These are phyloP conservation scores for Pituophis catenifer DNA, from an alignment of 2,113 vertebrate genomes.

Conservation along the genomic window DNA sequence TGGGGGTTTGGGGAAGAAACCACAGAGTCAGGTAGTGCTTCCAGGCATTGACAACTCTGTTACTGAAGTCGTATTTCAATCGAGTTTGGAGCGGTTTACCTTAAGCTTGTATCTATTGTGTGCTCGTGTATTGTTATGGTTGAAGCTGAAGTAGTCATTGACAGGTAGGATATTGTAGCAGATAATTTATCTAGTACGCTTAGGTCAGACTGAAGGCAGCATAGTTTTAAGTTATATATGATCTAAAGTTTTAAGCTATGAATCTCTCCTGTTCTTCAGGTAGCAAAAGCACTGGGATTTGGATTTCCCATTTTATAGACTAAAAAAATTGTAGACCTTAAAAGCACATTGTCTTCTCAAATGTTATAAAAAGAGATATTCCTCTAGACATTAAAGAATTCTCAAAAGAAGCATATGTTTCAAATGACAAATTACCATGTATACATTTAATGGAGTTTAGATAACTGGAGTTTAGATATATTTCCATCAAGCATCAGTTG, in stretches of 20 bases:
- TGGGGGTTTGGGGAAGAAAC: too few relatives aligned
- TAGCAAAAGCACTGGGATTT: background rate
- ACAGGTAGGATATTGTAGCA: too few relatives aligned
- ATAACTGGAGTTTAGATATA: background rate
- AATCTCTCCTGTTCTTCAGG: background rate
- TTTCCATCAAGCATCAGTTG: background rate
- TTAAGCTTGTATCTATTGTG: too few relatives aligned
- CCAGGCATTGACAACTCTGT: too few relatives aligned
- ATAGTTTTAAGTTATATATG: too few relatives aligned
- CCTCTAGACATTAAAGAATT: background rate
- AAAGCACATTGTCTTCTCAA: background rate
- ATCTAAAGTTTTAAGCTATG: background rate
- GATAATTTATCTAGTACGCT: too few relatives aligned
- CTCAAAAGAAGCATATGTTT: background rate
- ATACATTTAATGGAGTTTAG: background rate
- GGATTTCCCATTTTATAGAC: background rate
- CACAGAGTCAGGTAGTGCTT: too few relatives aligned
- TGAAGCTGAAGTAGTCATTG: too few relatives aligned
- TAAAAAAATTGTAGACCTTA: background rate
- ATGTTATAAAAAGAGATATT: background rate
- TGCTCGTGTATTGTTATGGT: too few relatives aligned
- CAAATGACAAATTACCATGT: background rate
- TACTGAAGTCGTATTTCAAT: too few relatives aligned
- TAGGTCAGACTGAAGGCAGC: too few relatives aligned
- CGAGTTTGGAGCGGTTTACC: too few relatives aligned